These are phyloP conservation scores for Myotis daubentonii DNA, from an alignment of 2,797 vertebrate species.

Conservation along the genomic window DNA sequence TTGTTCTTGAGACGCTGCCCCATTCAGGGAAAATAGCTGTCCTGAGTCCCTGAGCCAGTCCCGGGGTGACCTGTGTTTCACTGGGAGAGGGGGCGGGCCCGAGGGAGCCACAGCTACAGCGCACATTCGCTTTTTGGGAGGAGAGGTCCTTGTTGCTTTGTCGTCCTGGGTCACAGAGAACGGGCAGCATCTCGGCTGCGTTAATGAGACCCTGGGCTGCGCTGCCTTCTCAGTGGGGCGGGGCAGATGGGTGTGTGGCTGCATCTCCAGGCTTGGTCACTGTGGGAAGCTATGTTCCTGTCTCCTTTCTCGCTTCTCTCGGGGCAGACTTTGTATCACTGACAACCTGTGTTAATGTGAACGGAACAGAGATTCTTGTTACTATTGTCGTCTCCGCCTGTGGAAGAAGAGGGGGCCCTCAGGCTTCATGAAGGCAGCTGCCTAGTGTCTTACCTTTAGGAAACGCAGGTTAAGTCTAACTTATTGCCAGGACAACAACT, in stretches of 20 bases:
- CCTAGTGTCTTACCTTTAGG: fast-evolving
- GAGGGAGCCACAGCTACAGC: fast-evolving
- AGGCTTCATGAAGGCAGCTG: not conserved
- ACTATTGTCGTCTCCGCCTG: not conserved
- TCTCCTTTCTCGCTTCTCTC: not conserved
- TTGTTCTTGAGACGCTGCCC: not conserved
- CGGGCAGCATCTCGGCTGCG: not conserved
- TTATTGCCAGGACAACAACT: not conserved
- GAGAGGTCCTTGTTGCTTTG: fast-evolving
- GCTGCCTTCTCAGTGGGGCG: not conserved
- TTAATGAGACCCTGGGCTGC: not conserved
- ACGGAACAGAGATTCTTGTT: not conserved
- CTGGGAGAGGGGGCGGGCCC: not conserved
- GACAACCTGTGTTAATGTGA: not conserved
- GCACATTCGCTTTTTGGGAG: not conserved
- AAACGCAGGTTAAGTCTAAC: fast-evolving
- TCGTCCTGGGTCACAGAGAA: not conserved
- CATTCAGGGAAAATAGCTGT: too few relatives aligned
- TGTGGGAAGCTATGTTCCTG: not conserved
- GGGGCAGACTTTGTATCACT: not conserved
- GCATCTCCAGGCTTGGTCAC: not conserved
- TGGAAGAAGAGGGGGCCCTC: not conserved
- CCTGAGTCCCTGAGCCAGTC: not conserved
- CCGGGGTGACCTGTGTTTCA: not conserved
- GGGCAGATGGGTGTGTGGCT: not conserved